Evolutionary conservation across 2,888 invertebrate species (phyloP).

Genomic region (Monochamus alternatus): DNA sequence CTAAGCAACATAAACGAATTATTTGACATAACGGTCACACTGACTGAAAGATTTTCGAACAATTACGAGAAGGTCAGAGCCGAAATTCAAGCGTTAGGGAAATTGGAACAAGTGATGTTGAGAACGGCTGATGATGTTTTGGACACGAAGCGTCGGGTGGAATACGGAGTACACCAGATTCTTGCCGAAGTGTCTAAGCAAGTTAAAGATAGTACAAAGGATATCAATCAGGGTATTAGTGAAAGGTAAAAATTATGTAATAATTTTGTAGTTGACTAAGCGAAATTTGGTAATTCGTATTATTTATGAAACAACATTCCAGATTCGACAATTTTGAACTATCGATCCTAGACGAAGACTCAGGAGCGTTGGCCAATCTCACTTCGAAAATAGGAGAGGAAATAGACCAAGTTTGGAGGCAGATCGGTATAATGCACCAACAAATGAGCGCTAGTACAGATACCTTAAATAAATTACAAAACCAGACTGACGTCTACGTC

Average conservation of each 20-base stretch:
- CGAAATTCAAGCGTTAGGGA: slow-evolving; percentile 76
- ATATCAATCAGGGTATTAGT: slow-evolving; percentile 79
- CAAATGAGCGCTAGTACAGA: slow-evolving; percentile 85
- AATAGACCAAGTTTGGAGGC: slow-evolving; percentile 90
- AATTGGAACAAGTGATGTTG: slow-evolving; percentile 84
- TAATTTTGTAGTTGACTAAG: too few relatives aligned
- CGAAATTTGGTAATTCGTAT: not conserved
- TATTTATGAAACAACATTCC: slow-evolving; percentile 14
- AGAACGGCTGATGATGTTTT: slow-evolving; percentile 89
- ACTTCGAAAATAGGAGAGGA: slow-evolving; percentile 85
- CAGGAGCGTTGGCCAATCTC: slow-evolving; percentile 81
- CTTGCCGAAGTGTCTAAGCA: slow-evolving; percentile 82
- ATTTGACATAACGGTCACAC: slow-evolving; percentile 74
- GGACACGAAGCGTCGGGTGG: slow-evolving; percentile 87
- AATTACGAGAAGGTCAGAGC: slow-evolving; percentile 73
- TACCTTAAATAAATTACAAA: slow-evolving; percentile 83
- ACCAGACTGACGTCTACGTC: slow-evolving; percentile 85
- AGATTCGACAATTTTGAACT: slow-evolving; percentile 82
- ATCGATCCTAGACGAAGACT: slow-evolving; percentile 81
- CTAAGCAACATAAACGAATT: slow-evolving; percentile 61
- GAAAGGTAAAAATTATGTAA: slow-evolving; percentile 70
- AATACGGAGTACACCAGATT: slow-evolving; percentile 89
- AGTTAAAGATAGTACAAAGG: slow-evolving; percentile 77
- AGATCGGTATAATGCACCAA: slow-evolving; percentile 91
- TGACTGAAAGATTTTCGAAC: slow-evolving; percentile 74